These are phyloP conservation scores for Camponotus pennsylvanicus DNA, from an alignment of 1,140 invertebrate species.

Conservation along the genomic window DNA sequence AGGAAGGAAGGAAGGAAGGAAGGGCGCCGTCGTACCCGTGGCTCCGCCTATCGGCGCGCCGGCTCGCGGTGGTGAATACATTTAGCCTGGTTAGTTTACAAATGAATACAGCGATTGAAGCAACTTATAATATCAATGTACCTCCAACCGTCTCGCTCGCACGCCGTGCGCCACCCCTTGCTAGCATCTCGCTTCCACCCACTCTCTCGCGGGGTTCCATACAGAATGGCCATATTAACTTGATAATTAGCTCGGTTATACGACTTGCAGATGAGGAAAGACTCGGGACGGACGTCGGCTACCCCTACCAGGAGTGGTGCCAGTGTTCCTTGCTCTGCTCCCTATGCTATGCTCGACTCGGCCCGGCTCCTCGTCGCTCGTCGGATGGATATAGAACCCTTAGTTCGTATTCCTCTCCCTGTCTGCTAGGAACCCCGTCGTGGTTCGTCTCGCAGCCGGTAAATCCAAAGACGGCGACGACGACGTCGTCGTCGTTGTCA, in stretches of 20 bases:
- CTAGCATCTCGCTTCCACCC: conserved; percentile 74
- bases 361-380: conserved; percentile 87
- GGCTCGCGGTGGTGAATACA: conserved; percentile 86
- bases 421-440: conserved; percentile 83
- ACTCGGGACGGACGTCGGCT: conserved; percentile 88
- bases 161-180: conserved; percentile 78
- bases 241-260: conserved; percentile 96
- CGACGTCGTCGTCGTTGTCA: conserved; percentile 30
- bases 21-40: conserved; percentile 84
- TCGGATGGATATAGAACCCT: conserved; percentile 86
- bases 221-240: conserved; percentile 94
- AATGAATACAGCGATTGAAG: conserved; percentile 92
- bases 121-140: conserved; percentile 92
- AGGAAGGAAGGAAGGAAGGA: conserved; percentile 82
- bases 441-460: conserved; percentile 73
- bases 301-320: conserved; percentile 86
- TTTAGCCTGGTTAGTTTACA: conserved; percentile 90
- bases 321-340: conserved; percentile 88
- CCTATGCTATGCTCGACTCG: conserved; percentile 86
- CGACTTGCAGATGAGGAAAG: conserved; percentile 95
- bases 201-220: conserved; percentile 86
- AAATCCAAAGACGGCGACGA: conserved; percentile 64
- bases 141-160: conserved; percentile 85
- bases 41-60: conserved; percentile 85
- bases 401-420: conserved; percentile 86